Evolutionary conservation across 2,113 vertebrate species (phyloP).

Genomic region (Pedetes capensis): DNA sequence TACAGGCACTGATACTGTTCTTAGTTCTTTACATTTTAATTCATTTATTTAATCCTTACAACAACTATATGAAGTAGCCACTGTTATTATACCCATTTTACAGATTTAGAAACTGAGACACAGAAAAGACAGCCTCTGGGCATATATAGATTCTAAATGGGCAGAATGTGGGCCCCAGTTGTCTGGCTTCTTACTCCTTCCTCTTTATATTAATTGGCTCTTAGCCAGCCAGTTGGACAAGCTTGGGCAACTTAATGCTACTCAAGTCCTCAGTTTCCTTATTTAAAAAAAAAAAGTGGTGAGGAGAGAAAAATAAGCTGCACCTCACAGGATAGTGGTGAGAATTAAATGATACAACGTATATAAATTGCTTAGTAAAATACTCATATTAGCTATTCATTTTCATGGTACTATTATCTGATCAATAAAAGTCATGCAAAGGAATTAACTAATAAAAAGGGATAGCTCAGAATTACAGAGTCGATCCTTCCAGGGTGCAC

Average conservation of each 20-base stretch:
- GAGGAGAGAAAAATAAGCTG: background rate
- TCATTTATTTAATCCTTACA: background rate
- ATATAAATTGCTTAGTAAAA: background rate
- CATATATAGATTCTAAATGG: background rate
- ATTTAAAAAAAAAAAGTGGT: background rate
- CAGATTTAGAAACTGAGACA: background rate
- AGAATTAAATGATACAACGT: background rate
- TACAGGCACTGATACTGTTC: background rate
- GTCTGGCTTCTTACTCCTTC: background rate
- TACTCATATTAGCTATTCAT: background rate
- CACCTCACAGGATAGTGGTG: background rate
- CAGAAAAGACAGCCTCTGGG: background rate
- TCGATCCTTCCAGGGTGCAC: background rate
- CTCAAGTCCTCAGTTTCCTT: background rate
- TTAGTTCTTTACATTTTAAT: background rate
- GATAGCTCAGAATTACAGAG: background rate
- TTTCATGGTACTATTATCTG: background rate
- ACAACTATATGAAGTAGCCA: background rate
- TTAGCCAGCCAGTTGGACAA: background rate
- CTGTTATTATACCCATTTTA: background rate
- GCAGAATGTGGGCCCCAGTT: background rate
- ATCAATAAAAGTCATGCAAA: background rate
- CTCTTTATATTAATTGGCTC: background rate
- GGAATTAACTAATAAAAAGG: background rate
- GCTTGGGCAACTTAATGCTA: background rate